Evolutionary conservation across 2,888 invertebrate species (phyloP), one percentile per base, ranked within the genome.

Genomic region (Argyresthia goedartella): DNA sequence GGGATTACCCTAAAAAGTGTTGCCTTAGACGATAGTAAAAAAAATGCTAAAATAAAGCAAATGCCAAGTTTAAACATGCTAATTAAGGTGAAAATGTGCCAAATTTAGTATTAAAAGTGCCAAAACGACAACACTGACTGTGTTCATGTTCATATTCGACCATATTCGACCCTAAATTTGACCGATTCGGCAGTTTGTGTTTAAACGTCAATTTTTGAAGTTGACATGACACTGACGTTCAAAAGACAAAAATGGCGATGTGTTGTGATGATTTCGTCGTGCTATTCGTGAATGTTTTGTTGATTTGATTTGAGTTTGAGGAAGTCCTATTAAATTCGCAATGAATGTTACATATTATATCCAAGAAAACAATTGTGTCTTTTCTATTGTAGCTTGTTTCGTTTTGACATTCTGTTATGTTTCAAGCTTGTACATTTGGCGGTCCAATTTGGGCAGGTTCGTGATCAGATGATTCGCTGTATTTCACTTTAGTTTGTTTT

Each of bases 351-450:
- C 50, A 44, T n/a, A 36, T 14, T 25, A 25, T 35, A 6, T 36
- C 13, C 25, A 49, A 13, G 52, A 66, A 52, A 67, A 72, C 55
- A 64, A 62, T 63, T 91, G 92, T 69, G 66, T 88, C 59, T 84
- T 88, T 64, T 91, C 93, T 51, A 87, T 94, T 63, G 76, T 91
- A 58, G 90, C 94, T 60, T 95, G 95, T 81, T 85, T 95, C 59
- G 80, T 92, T 56, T 88, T 96, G 64, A 93, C 95, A 10, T 76
- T 93, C 59, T 85, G 91, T 41, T 97, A 95, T 86, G 95, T 97
- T 58, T 92, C 92, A 54, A 96, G 96, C 80, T 89, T 97, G 54
- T 95, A 97, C 76, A 89, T 97, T 51, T 96, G 96, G 95, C 92
- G 90, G 64, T 90, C 91, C 54, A 90, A 91, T 65, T 88, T 92